Evolutionary conservation across 2,888 invertebrate genomes (phyloP), one percentile per base, ranked within the genome.

Genomic region (Pheosia gnoma): DNA sequence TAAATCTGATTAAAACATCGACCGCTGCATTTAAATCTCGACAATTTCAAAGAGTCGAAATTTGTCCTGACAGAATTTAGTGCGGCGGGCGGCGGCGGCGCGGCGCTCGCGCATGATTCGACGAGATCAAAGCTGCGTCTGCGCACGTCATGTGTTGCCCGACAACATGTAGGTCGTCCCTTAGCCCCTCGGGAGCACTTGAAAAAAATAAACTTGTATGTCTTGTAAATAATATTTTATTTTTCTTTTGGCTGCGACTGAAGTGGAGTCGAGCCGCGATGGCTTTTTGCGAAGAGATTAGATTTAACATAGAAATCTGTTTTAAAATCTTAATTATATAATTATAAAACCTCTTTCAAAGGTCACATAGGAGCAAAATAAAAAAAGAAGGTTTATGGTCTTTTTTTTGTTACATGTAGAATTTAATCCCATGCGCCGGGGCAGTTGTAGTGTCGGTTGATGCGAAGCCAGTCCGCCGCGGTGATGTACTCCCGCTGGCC

Each of bases 61-160:
- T 92, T 92, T 91, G 91, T 92, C 91, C 78, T 81, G 89, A 89
- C 91, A 86, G 85, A 84, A 91, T 92, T 92, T 91, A 92, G 80
- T 84, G 82, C 73, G 88, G 84, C 87, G 83, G 78, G 68, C 61
- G 61, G 61, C 57, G 55, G 74, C 68, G 55, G 74, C 68, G 73
- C 69, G 71, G 71, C 68, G 71, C 71, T 61, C 67, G 81, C 77
- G 79, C 80, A 78, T 74, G 83, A 80, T 79, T 72, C 77, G 75
- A 72, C 59, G 75, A 86, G 80, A 84, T 86, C 87, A 87, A 87
- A 87, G 86, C 67, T 71, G 70, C 69, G 73, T 70, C 70, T 66
- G 78, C 75, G 66, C 76, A 68, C 75, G 79, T 84, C 86, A 83
- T 82, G 82, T 87, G 87, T 81, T 82, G 57, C 78, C 61, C 62